A percentile compares a stretch with the other conserved stretches of the same genome.
Evolutionary conservation across 2,113 vertebrate genomes (phyloP).

Genomic region (Python bivittatus): DNA sequence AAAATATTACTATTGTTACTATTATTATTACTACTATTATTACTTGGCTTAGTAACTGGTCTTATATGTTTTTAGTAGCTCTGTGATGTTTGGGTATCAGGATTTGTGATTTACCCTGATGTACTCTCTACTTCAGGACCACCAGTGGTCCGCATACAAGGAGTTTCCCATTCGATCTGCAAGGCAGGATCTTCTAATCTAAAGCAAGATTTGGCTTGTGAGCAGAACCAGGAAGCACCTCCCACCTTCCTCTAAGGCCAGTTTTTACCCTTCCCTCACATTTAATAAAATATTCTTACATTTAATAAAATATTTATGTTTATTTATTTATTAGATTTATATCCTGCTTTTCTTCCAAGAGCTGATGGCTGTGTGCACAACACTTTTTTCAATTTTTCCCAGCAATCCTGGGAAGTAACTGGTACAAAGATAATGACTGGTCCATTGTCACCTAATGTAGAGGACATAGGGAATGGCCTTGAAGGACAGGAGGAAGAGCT

Average conservation of each 20-base stretch:
- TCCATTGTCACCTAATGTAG: neutral
- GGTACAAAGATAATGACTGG: neutral
- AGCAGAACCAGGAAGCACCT: neutral
- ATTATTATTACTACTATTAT: neutral
- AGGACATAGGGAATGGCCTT: neutral
- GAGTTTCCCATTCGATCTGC: neutral
- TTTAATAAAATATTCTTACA: neutral
- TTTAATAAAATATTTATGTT: neutral
- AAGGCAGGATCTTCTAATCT: neutral
- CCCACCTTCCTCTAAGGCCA: neutral
- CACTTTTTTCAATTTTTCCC: neutral
- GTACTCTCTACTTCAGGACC: neutral
- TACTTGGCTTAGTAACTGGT: neutral
- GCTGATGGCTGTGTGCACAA: neutral
- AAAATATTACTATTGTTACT: neutral
- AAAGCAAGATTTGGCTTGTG: neutral
- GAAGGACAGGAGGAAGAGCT: neutral
- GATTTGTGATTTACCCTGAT: neutral
- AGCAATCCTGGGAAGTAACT: neutral
- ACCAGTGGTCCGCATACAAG: neutral
- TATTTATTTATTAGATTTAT: neutral
- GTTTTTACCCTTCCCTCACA: neutral
- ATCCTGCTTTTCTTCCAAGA: neutral
- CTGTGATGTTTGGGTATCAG: neutral
- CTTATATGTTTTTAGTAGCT: neutral